phyloP scores from a whole-genome alignment of 2,113 vertebrate genomes.

The Fulmarus glacialis region DNA sequence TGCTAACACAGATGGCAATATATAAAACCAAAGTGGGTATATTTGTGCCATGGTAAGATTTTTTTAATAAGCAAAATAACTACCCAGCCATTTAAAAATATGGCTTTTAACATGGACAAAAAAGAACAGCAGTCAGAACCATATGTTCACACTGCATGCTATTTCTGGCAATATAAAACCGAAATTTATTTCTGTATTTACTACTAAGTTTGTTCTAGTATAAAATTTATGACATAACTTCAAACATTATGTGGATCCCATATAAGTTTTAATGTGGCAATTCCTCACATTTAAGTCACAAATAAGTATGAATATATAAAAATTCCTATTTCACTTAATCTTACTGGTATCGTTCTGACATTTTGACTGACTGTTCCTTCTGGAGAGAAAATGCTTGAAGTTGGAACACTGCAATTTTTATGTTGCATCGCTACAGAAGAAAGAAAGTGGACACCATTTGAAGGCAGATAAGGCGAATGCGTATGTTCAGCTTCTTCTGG shows the following conservation, averaged over 20 bases:
- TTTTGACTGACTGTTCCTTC: constrained; percentile 10
- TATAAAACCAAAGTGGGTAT: background rate
- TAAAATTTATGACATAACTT: background rate
- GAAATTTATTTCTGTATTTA: background rate
- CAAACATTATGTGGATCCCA: background rate
- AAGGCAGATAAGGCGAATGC: background rate
- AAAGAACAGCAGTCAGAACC: background rate
- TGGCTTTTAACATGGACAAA: background rate
- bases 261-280: background rate
- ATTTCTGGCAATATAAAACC: background rate
- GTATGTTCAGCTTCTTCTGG: background rate
- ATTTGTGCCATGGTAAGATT: background rate
- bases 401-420: background rate
- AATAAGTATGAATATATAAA: background rate
- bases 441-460: constrained; percentile 28
- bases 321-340: background rate
- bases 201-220: background rate
- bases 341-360: constrained; percentile 60
- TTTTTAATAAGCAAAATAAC: background rate
- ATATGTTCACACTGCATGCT: background rate
- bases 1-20: background rate
- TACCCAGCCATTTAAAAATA: background rate
- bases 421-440: constrained; percentile 25
- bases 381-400: background rate
- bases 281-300: background rate